These are phyloP conservation scores for Ascidia mentula DNA, from an alignment of 23 tunicate species.

Conservation along the genomic window DNA sequence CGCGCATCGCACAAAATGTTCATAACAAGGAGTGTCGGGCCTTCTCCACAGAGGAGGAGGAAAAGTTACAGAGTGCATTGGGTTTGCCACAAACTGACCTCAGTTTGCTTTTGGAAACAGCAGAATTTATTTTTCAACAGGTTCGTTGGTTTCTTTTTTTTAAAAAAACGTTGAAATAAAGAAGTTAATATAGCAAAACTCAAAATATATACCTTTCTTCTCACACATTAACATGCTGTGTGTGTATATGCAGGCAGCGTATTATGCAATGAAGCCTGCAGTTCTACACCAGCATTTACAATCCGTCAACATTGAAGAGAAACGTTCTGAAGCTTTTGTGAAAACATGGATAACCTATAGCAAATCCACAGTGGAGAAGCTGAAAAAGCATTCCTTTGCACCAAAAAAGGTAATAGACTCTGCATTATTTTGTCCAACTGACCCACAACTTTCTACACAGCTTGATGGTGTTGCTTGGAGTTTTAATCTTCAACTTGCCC, in stretches of 20 bases:
- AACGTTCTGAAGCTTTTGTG: conserved; percentile 27
- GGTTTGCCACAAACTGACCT: conserved; percentile 17
- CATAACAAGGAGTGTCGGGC: conserved; percentile 23
- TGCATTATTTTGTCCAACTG: too few relatives aligned
- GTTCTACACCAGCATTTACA: conserved; percentile 27
- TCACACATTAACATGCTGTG: not conserved
- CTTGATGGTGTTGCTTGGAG: conserved; percentile 71
- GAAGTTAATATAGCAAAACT: not conserved
- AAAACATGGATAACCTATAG: conserved; percentile 61
- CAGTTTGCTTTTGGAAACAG: conserved; percentile 42
- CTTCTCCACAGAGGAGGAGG: conserved; percentile 50
- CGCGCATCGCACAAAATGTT: conserved; percentile 46
- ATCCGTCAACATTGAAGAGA: conserved; percentile 28
- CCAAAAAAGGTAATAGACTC: conserved; percentile 56
- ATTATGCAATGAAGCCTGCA: conserved; percentile 52
- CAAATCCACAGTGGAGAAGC: conserved; percentile 30
- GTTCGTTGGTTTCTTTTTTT: conserved; percentile 3
- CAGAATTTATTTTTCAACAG: conserved; percentile 55
- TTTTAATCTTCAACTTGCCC: conserved; percentile 78
- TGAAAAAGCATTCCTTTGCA: conserved; percentile 69
- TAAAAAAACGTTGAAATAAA: too few relatives aligned
- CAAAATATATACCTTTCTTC: too few relatives aligned
- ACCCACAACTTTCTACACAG: too few relatives aligned
- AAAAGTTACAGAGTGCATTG: conserved; percentile 45
- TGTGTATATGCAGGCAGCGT: conserved; percentile 42